Conservation (phyloP, 2,888 invertebrate species). For the Allygus modestus region DNA sequence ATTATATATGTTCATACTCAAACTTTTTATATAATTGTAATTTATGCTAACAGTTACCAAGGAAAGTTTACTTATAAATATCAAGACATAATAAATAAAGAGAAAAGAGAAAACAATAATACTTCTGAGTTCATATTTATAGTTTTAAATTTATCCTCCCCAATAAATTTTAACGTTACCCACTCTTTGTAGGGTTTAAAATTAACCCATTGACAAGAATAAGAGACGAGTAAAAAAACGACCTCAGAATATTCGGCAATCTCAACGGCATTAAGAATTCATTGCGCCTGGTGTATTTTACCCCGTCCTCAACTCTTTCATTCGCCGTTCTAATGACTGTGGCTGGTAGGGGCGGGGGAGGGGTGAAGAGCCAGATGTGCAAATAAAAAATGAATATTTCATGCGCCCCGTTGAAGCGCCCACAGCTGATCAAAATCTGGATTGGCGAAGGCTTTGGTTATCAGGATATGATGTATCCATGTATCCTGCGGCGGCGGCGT, state of each 20-base stretch:
- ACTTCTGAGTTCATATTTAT: no score
- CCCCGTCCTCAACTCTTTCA: conserved; percentile 58
- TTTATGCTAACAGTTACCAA: no score
- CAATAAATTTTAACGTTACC: no score
- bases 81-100: no score
- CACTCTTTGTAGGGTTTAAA: neutral
- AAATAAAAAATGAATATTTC: conserved; percentile 56
- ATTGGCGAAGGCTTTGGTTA: neutral
- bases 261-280: conserved; percentile 54
- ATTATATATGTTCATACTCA: no score
- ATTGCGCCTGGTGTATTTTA: conserved; percentile 57
- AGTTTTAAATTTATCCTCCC: no score
- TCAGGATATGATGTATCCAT: no score
- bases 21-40: no score
- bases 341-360: neutral
- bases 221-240: conserved; percentile 35
- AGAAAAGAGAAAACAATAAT: no score
- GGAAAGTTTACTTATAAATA: no score
- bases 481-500: neutral
- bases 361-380: conserved; percentile 44
- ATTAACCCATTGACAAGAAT: conserved; percentile 22
- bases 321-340: conserved; percentile 48
- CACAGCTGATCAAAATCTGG: conserved; percentile 33
- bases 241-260: conserved; percentile 54
- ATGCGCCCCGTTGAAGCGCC: conserved; percentile 12